Base-by-base conservation (phyloP, 2,888 invertebrate species). In the Dasysyrphus tricinctus region DNA sequence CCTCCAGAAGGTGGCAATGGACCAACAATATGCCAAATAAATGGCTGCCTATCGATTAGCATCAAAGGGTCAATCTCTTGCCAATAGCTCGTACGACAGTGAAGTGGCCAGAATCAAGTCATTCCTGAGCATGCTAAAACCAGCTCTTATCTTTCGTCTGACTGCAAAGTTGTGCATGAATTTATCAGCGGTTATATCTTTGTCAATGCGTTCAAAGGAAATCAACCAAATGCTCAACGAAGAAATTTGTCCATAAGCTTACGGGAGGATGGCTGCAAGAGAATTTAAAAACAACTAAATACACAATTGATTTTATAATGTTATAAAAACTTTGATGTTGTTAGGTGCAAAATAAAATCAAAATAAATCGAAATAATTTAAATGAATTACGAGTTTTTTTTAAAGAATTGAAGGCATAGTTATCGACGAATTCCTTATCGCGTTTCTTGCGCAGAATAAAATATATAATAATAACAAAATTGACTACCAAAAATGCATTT, bases 171-270 rank as follows among this genome's bases (percentile, higher is more conserved):
- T 0, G 97, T 99, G 6, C 99, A 99, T 92, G 99, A 99, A 93
- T 99, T 98, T 93, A 99, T 99, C 89, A 99, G 99, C 24, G 99
- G 99, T 14, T 99, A 99, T 93, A 99, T 99, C 81, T 99, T 99
- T 99, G 89, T 98, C 98, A 0, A 98, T 99, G 97, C 94, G 99
- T 49, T 98, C 98, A 42, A 99, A 99, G 93, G 99, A 99, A 92
- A 98, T 98, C 88, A 99, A 98, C 93, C 99, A 99, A 93, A 96
- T 97, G 0, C 94, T 99, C 67, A 98, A 99, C 91, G 98, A 99
- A 91, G 99, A 99, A 91, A 94, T 98, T 92, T 99, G n/a, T 99
- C 94, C 99, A 99, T 93, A 99, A 99, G 93, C 94, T 99, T 74
- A 99, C 99, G 0, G 98, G 99, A 5, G 99, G 99, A 4, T 98